Percentiles rank a stretch among this genome's conserved stretches.
These are phyloP conservation scores for Entomobrya multifasciata DNA, from an alignment of 2,888 invertebrate genomes.

Conservation along the genomic window DNA sequence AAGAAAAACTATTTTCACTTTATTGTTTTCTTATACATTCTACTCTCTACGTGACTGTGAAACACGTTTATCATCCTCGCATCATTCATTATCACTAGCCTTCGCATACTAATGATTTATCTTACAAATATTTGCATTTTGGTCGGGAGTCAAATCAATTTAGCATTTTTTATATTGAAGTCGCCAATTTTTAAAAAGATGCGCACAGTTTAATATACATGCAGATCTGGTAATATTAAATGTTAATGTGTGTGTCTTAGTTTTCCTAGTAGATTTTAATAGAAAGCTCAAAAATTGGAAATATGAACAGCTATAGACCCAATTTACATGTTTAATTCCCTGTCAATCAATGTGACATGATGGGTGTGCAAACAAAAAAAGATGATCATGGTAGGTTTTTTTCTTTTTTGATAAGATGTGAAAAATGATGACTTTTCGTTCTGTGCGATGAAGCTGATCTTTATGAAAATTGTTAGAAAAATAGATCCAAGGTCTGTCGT, in stretches of 20 bases:
- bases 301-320: no score
- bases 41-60: neutral
- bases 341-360: slow-evolving; percentile 57
- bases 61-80: neutral
- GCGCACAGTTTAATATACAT: no score
- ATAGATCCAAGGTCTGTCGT: slow-evolving; percentile 58
- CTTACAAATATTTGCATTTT: no score
- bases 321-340: slow-evolving; percentile 30
- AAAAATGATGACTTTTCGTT: slow-evolving; percentile 78
- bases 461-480: slow-evolving; percentile 62
- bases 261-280: no score
- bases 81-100: neutral
- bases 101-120: no score
- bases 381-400: slow-evolving; percentile 27
- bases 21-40: slow-evolving; percentile 50
- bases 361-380: slow-evolving; percentile 43
- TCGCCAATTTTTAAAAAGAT: no score
- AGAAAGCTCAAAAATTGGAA: no score
- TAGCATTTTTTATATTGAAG: no score
- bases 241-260: no score
- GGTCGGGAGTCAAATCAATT: no score
- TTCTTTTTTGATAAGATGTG: slow-evolving; percentile 73
- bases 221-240: no score
- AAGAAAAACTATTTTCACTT: slow-evolving; percentile 59
- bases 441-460: no score